Percentiles rank a stretch among this genome's conserved stretches.
Conservation (phyloP, 2,888 invertebrate species). For the Eupithecia tripunctaria region DNA sequence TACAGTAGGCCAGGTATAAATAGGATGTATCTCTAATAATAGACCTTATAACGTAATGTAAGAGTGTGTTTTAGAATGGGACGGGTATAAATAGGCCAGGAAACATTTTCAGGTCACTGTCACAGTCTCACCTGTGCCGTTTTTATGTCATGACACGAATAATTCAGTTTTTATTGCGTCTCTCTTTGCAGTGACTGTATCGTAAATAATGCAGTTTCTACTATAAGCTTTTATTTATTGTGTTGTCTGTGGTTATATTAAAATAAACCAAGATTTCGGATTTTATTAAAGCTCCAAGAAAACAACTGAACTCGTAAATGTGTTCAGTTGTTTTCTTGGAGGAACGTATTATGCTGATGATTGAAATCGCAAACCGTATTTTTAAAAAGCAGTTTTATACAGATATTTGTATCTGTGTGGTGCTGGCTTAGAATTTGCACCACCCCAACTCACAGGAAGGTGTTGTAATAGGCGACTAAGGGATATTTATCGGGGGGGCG, state of each 20-base stretch:
- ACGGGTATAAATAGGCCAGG: constrained; percentile 41
- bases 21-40: constrained; percentile 28
- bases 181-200: constrained; percentile 17
- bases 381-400: neutral
- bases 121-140: constrained; percentile 43
- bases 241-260: neutral
- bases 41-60: constrained; percentile 18
- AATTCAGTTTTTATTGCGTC: constrained; percentile 24
- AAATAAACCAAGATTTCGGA: neutral
- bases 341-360: neutral
- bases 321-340: neutral
- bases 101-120: constrained; percentile 44
- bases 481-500: no score
- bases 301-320: no score
- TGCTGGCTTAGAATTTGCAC: no score
- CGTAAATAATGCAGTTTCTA: constrained; percentile 34
- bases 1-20: constrained; percentile 16
- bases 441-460: no score
- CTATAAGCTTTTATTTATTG: constrained; percentile 19
- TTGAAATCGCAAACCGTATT: neutral
- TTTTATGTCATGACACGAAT: constrained; percentile 35
- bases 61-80: constrained; percentile 31
- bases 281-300: no score
- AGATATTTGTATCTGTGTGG: no score
- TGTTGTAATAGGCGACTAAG: no score